Evolutionary conservation across 1,140 invertebrate species (phyloP).

Genomic region (Aradophagus sp.): DNA sequence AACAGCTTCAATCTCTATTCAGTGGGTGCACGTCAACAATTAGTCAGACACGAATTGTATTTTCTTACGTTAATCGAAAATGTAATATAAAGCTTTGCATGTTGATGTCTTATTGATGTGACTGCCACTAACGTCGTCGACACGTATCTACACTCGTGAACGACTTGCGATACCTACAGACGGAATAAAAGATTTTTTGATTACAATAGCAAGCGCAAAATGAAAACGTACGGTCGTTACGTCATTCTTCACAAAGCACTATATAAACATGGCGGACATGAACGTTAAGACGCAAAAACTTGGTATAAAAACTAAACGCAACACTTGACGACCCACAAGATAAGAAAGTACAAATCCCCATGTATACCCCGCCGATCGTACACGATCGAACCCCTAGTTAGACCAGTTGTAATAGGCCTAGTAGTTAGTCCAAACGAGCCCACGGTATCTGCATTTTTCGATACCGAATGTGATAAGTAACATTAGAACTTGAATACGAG

Average conservation of each 20-base stretch:
- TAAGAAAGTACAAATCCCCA: constrained; percentile 43
- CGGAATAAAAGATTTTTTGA: constrained; percentile 26
- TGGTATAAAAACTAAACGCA: constrained; percentile 16
- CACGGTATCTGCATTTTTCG: constrained; percentile 49
- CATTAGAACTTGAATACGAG: constrained; percentile 31
- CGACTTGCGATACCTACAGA: constrained; percentile 53
- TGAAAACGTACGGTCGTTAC: constrained; percentile 24
- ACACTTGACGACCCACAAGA: constrained; percentile 29
- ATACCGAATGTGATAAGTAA: constrained; percentile 34
- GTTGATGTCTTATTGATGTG: constrained; percentile 60
- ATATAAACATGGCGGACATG: constrained; percentile 41
- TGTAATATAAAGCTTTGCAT: constrained; percentile 64
- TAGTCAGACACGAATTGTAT: constrained; percentile 39
- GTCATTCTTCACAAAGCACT: constrained; percentile 50
- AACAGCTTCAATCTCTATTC: constrained; percentile 20
- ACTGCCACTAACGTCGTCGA: constrained; percentile 61
- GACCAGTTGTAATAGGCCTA: constrained; percentile 51
- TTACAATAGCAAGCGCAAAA: constrained; percentile 36
- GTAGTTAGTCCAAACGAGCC: constrained; percentile 41
- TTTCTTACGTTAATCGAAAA: constrained; percentile 44
- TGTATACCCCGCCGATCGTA: constrained; percentile 38
- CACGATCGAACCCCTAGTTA: constrained; percentile 49
- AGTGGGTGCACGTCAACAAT: constrained; percentile 29
- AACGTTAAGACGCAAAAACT: constrained; percentile 28
- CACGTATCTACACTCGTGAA: constrained; percentile 59